These are phyloP conservation scores for Enteromius trimaculatus DNA, from an alignment of 2,797 vertebrate species.

Conservation along the genomic window DNA sequence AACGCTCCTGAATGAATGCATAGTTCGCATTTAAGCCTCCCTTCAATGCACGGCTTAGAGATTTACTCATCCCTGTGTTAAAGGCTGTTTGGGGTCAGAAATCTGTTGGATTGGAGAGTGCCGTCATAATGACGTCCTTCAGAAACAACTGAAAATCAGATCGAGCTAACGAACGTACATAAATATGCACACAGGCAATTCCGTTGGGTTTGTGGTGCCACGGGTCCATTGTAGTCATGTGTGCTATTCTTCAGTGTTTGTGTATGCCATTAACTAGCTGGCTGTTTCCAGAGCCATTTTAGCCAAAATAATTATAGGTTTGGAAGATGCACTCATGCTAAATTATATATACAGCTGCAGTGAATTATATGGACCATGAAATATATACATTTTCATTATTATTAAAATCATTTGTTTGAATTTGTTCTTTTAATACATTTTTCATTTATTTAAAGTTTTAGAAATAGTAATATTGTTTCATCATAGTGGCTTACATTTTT, in stretches of 20 bases:
- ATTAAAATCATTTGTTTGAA: background rate
- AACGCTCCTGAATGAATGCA: conserved; percentile 66
- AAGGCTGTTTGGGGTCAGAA: conserved; percentile 70
- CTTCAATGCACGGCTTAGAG: conserved; percentile 70
- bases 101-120: conserved; percentile 61
- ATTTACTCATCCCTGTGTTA: conserved; percentile 74
- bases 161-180: conserved; percentile 24
- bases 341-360: background rate
- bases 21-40: conserved; percentile 67
- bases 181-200: background rate
- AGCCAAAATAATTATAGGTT: background rate
- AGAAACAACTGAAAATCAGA: conserved; percentile 5
- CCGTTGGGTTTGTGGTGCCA: conserved; percentile 1
- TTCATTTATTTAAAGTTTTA: background rate
- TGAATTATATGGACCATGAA: background rate
- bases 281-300: conserved; percentile 33
- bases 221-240: conserved; percentile 19
- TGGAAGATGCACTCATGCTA: background rate
- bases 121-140: conserved; percentile 26
- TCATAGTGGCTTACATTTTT: background rate
- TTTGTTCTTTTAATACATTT: background rate
- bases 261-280: conserved; percentile 44
- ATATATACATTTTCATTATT: background rate
- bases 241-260: conserved; percentile 41
- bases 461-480: background rate